A percentile compares a stretch with the other conserved stretches of the same genome.
These are phyloP conservation scores for Leucophenga maculata DNA, from an alignment of 2,888 invertebrate species.

Conservation along the genomic window DNA sequence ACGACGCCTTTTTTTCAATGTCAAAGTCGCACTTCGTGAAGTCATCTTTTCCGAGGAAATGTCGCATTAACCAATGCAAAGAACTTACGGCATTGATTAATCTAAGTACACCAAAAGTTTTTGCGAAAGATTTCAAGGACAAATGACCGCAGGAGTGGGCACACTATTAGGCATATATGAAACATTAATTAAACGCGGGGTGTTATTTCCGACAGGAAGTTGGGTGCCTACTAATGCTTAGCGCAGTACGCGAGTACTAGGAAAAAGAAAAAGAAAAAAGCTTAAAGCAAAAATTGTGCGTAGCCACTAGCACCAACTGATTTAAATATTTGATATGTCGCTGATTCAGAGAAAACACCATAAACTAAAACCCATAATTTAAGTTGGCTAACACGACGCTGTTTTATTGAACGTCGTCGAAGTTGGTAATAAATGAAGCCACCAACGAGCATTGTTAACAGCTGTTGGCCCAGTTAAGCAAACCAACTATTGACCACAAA, in stretches of 20 bases:
- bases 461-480: slow-evolving; percentile 35
- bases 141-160: neutral
- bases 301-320: neutral
- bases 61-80: slow-evolving; percentile 2
- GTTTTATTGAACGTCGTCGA: too few species aligned
- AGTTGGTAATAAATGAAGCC: neutral
- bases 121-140: slow-evolving; percentile 2
- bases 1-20: neutral
- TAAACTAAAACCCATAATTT: too few species aligned
- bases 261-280: too few species aligned
- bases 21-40: neutral
- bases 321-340: neutral
- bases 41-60: neutral
- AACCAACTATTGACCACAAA: slow-evolving; percentile 32
- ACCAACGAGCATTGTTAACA: slow-evolving; percentile 22
- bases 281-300: too few species aligned
- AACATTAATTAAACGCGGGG: neutral
- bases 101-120: neutral
- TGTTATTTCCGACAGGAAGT: neutral
- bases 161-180: neutral
- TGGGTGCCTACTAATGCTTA: slow-evolving; percentile 1
- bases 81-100: neutral
- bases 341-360: too few species aligned
- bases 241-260: neutral
- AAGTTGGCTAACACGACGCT: too few species aligned